These are phyloP conservation scores for Rugalucina vietnamica DNA, from an alignment of 2,888 invertebrate species.

Conservation along the genomic window DNA sequence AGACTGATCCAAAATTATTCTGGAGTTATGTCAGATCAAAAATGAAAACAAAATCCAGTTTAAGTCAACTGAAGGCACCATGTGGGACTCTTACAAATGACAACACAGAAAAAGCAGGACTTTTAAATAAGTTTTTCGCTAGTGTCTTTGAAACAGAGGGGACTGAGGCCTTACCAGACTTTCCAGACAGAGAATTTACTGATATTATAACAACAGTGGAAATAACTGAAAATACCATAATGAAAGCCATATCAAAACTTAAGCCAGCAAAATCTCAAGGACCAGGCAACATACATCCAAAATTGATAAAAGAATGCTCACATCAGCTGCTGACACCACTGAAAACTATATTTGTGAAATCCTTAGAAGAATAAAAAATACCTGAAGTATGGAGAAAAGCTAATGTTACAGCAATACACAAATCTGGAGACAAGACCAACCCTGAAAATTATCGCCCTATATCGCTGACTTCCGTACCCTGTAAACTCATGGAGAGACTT, in stretches of 20 bases:
- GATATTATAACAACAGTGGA: background rate
- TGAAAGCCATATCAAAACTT: background rate
- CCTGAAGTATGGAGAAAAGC: slow-evolving; percentile 26
- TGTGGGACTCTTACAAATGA: slow-evolving; percentile 7
- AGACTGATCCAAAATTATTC: background rate
- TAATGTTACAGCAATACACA: slow-evolving; percentile 22
- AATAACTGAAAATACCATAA: background rate
- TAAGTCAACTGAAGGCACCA: slow-evolving; percentile 2
- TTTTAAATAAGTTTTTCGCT: slow-evolving; percentile 18
- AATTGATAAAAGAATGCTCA: slow-evolving; percentile 9
- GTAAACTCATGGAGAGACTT: slow-evolving; percentile 25
- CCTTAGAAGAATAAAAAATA: slow-evolving; percentile 1
- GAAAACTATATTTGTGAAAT: slow-evolving; percentile 11
- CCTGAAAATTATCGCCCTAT: slow-evolving; percentile 32
- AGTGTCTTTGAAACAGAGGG: slow-evolving; percentile 17
- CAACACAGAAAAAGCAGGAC: slow-evolving; percentile 22
- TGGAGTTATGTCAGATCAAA: too few relatives aligned
- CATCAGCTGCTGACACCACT: background rate
- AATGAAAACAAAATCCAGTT: slow-evolving; percentile 9
- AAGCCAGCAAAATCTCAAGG: too few relatives aligned
- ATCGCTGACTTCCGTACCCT: slow-evolving; percentile 14
- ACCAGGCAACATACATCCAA: slow-evolving; percentile 21
- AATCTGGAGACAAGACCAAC: background rate
- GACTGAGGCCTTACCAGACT: background rate
- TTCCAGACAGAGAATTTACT: background rate